Base-by-base conservation (phyloP, 2,888 invertebrate species). In the Pomacea canaliculata region DNA sequence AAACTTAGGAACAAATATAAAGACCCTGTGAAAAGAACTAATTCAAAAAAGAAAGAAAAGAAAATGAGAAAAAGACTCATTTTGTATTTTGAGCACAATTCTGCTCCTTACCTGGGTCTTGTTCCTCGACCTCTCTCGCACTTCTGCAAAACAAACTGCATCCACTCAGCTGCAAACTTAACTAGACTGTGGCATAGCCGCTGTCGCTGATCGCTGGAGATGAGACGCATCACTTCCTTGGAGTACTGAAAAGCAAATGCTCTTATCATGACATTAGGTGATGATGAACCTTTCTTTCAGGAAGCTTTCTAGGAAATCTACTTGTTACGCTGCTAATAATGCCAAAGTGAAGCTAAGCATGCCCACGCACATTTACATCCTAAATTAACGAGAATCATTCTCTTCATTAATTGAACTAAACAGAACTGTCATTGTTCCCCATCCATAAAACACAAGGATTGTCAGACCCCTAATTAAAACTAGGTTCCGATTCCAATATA, bases 141-240 rank as follows among this genome's bases (percentile, higher is more conserved):
- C 23, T 95, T 93, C 86, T 94, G 94, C 81, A 94, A 93, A 1
- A 96, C 96, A 90, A 97, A 97, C 77, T 93, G 93, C 95, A 97
- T 97, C 97, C 97, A 97, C 88, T 95, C 93, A 84, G 93, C 93
- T 16, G 95, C 95, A 89, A 95, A 95, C 62, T 92, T 91, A 9
- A 95, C 93, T 84, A 95, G 92, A 77, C 93, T 93, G 59, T 92
- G 87, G 0, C 94, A 93, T 56, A 95, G 89, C 81, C 92, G 89
- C 18, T 86, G 85, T 85, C 93, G 87, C 84, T 91, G 81, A 63
- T 90, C 90, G 13, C 89, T 85, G 48, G 93, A 92, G 62, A 94
- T 93, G 78, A 95, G 92, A 27, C 94, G 93, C 76, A 80, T 79
- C 70, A 82, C 68, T 59, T 81, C 80, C 63, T 80, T 80, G 66